Conservation (phyloP, 1,140 invertebrate genomes). For the Tetranychus cinnabarinus region DNA sequence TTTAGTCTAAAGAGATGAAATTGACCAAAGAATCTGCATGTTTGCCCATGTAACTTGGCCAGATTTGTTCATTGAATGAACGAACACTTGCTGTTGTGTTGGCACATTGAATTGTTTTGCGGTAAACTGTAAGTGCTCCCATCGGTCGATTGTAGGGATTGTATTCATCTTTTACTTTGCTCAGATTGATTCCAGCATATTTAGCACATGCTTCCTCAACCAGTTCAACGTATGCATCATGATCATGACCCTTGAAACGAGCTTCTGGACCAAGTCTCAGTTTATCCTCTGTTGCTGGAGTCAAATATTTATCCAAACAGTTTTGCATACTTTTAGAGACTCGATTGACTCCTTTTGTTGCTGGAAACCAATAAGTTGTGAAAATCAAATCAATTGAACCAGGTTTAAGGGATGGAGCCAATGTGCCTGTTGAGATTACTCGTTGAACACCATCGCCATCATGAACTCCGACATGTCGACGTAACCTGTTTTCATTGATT, state of each 20-base stretch:
- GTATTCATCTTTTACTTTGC: conserved; percentile 17
- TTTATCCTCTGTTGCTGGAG: conserved; percentile 15
- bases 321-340: conserved; percentile 22
- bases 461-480: conserved; percentile 25
- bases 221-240: conserved; percentile 24
- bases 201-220: conserved; percentile 15
- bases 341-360: conserved; percentile 20
- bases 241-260: conserved; percentile 20
- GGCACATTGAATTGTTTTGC: conserved; percentile 20
- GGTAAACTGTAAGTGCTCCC: conserved; percentile 29
- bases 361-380: conserved; percentile 30
- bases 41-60: conserved; percentile 24
- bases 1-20: background rate
- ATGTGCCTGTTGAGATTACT: conserved; percentile 24
- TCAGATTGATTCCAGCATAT: conserved; percentile 2
- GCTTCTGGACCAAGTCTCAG: background rate
- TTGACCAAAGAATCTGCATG: conserved; percentile 17
- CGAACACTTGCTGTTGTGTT: conserved; percentile 16
- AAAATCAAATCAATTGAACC: conserved; percentile 26
- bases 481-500: background rate
- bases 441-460: conserved; percentile 24
- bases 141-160: conserved; percentile 19
- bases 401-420: conserved; percentile 20
- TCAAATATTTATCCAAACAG: conserved; percentile 23
- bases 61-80: conserved; percentile 22